Conservation (phyloP, 2,797 vertebrate species). For the Coluber constrictor region DNA sequence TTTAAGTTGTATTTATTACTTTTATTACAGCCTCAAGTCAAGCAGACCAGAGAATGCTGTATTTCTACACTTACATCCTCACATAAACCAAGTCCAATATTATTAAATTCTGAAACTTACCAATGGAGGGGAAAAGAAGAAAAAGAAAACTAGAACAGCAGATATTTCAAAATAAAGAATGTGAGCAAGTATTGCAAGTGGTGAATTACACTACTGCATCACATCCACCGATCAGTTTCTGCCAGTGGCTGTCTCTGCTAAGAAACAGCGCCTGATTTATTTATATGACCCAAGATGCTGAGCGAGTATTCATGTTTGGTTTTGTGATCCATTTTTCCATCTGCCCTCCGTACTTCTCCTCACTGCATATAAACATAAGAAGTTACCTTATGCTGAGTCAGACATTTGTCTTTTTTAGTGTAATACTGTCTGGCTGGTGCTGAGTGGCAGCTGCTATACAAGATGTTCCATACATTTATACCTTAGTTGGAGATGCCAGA, state of each 20-base stretch:
- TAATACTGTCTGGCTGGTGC: background rate
- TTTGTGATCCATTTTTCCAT: background rate
- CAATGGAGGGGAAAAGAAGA: background rate
- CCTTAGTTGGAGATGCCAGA: background rate
- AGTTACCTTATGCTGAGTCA: background rate
- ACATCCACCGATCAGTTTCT: background rate
- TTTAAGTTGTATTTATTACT: constrained; percentile 52
- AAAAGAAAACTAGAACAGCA: background rate
- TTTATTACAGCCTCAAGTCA: constrained; percentile 26
- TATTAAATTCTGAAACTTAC: constrained; percentile 27
- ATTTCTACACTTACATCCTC: constrained; percentile 26
- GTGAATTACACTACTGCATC: background rate
- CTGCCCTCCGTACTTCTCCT: background rate
- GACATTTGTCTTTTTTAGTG: background rate
- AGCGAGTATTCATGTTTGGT: background rate
- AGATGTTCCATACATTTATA: background rate
- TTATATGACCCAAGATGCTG: background rate
- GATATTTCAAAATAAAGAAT: background rate
- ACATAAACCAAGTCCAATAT: constrained; percentile 35
- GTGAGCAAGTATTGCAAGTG: background rate
- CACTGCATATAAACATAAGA: background rate
- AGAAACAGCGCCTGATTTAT: background rate
- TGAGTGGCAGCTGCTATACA: background rate
- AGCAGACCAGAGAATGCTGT: background rate
- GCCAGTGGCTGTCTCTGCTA: background rate